Percentiles rank a stretch among this genome's conserved stretches.
phyloP scores from a whole-genome alignment of 2,888 invertebrate genomes.

The Chrysolina haemoptera region DNA sequence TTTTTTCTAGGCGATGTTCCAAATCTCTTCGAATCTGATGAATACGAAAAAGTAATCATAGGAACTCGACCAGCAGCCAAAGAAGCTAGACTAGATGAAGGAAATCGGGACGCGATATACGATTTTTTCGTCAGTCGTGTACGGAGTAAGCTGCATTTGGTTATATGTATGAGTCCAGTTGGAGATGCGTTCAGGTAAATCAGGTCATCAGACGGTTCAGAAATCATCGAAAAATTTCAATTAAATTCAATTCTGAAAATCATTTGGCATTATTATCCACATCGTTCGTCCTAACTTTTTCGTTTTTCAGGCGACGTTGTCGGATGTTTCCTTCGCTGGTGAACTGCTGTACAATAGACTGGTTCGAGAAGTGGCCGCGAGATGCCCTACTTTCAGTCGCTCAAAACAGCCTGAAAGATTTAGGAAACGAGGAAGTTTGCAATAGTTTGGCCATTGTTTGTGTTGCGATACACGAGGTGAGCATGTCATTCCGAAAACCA shows the following conservation, averaged over 20 bases:
- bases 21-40: conserved; percentile 90
- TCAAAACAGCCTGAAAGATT: conserved; percentile 77
- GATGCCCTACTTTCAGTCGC: conserved; percentile 91
- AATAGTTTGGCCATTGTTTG: conserved; percentile 76
- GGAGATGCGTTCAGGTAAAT: conserved; percentile 87
- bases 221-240: too few relatives aligned
- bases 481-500: not conserved
- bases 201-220: not conserved
- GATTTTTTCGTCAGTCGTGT: conserved; percentile 90
- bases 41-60: conserved; percentile 86
- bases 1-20: conserved; percentile 83
- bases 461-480: conserved; percentile 81
- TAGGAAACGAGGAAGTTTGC: conserved; percentile 71
- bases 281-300: not conserved
- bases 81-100: conserved; percentile 77
- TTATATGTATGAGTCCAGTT: conserved; percentile 92
- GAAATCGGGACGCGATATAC: conserved; percentile 84
- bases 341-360: conserved; percentile 95
- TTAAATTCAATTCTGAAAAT: too few relatives aligned
- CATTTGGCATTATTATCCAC: not conserved
- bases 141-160: conserved; percentile 86
- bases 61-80: conserved; percentile 82
- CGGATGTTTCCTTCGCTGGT: conserved; percentile 95
- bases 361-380: conserved; percentile 94
- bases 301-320: conserved; percentile 79